phyloP scores from a whole-genome alignment of 2,113 vertebrate genomes.

The Pogonocichla stellata region DNA sequence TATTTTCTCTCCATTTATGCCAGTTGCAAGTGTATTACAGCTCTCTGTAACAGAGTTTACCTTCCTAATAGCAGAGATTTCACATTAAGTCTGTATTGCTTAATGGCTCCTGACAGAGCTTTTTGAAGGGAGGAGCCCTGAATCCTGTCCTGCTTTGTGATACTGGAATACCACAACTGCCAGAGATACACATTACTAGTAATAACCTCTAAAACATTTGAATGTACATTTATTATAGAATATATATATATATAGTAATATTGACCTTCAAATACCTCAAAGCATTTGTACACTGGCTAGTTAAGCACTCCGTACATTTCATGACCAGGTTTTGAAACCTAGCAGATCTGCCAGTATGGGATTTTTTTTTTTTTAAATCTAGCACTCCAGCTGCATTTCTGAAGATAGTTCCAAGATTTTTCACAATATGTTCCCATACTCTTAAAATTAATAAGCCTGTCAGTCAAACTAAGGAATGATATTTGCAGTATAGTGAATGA shows the following conservation, averaged over 20 bases:
- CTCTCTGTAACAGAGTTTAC: background rate
- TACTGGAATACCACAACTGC: background rate
- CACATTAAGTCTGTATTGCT: background rate
- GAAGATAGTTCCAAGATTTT: slow-evolving; percentile 3
- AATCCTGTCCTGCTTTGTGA: background rate
- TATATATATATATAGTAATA: background rate
- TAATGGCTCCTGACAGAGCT: background rate
- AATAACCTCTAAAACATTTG: background rate
- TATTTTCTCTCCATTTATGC: background rate
- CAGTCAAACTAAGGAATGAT: background rate
- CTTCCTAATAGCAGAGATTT: background rate
- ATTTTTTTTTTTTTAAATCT: background rate
- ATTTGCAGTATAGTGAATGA: background rate
- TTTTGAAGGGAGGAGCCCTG: background rate
- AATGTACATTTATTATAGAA: background rate
- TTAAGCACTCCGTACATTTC: background rate
- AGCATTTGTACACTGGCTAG: background rate
- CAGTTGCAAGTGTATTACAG: background rate
- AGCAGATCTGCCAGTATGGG: background rate
- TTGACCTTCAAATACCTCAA: background rate
- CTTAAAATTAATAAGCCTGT: slow-evolving; percentile 4
- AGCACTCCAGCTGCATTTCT: background rate
- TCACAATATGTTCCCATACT: background rate
- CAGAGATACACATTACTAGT: background rate
- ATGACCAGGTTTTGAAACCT: background rate